Evolutionary conservation across 1,140 invertebrate species (phyloP), one percentile per base, ranked within the genome.

Genomic region (Cydia amplana): DNA sequence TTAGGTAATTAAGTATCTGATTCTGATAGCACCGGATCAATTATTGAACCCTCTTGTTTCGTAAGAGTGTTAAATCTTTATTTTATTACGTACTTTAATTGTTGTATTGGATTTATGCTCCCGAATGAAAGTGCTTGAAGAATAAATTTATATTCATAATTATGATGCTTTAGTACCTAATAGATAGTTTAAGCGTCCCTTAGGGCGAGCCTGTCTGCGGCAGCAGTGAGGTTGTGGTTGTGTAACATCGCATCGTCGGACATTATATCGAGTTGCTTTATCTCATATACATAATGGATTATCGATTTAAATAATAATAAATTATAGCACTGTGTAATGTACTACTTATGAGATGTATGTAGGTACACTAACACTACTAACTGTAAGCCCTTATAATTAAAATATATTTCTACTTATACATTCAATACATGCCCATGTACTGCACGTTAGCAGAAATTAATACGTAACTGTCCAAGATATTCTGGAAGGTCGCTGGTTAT

Each of bases 81-180:
- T 70, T 70, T 70, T 70, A 23, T 70, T 70, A 18, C 65, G 65
- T 18, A 23, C 18, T 70, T 32, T 70, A 70, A 70, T 43, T 70
- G 65, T 70, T 70, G 4, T 70, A 36, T 70, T 70, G n/a, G 65
- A 70, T 70, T 70, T 70, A 70, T 70, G 65, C 65, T 70, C 16
- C 65, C 36, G 23, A 70, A 32, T 70, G 65, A 43, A 70, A 70
- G 65, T 70, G 65, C 32, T 70, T 18, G 65, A 20, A 32, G n/a
- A 70, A 70, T 70, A 70, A 70, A 70, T 65, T 65, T 67, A 67
- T 67, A 67, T 67, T 67, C 64, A 32, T 70, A 70, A 70, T 70
- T 70, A 70, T 36, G 28, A 70, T 70, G n/a, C 4, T 40, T 70
- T 70, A 40, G 32, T 70, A n/a, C n/a, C n/a, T n/a, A 70, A 70